phyloP scores from a whole-genome alignment of 2,888 invertebrate species.

The Drosophila mettleri region DNA sequence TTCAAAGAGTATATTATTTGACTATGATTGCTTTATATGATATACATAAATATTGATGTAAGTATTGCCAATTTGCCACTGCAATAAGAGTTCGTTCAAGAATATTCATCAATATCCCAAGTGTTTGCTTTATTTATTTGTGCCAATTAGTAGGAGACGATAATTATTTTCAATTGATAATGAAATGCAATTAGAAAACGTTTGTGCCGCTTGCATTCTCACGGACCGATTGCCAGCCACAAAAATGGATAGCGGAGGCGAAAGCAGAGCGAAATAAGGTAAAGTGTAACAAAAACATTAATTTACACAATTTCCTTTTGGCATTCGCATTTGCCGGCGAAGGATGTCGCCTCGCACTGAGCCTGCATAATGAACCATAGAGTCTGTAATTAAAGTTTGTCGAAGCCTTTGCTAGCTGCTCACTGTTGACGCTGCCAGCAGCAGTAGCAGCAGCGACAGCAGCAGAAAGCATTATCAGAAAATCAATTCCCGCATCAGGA shows the following conservation, averaged over 20 bases:
- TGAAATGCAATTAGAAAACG: slow-evolving; percentile 75
- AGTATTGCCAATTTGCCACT: neutral
- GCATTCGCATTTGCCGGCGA: slow-evolving; percentile 19
- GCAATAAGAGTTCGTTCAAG: neutral
- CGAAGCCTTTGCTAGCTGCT: slow-evolving; percentile 43
- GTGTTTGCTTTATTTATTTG: slow-evolving; percentile 6
- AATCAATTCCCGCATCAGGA: slow-evolving; percentile 70
- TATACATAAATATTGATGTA: no score
- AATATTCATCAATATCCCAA: neutral
- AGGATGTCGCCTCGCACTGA: slow-evolving; percentile 27
- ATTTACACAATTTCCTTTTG: slow-evolving; percentile 58
- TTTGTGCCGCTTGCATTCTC: slow-evolving; percentile 28
- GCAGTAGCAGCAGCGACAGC: slow-evolving; percentile 35
- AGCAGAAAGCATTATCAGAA: slow-evolving; percentile 54
- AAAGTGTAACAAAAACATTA: slow-evolving; percentile 69
- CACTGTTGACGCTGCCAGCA: slow-evolving; percentile 36
- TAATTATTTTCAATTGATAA: slow-evolving; percentile 61
- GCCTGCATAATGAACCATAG: slow-evolving; percentile 62
- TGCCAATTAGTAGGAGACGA: slow-evolving; percentile 16
- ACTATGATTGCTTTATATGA: neutral
- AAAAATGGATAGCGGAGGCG: neutral
- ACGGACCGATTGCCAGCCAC: slow-evolving; percentile 20
- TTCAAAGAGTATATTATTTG: no score
- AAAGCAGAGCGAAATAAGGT: slow-evolving; percentile 5
- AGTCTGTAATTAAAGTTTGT: slow-evolving; percentile 76